Percentiles rank a stretch among this genome's conserved stretches.
These are phyloP conservation scores for Gymnarchus niloticus DNA, from an alignment of 2,113 vertebrate genomes.

Conservation along the genomic window DNA sequence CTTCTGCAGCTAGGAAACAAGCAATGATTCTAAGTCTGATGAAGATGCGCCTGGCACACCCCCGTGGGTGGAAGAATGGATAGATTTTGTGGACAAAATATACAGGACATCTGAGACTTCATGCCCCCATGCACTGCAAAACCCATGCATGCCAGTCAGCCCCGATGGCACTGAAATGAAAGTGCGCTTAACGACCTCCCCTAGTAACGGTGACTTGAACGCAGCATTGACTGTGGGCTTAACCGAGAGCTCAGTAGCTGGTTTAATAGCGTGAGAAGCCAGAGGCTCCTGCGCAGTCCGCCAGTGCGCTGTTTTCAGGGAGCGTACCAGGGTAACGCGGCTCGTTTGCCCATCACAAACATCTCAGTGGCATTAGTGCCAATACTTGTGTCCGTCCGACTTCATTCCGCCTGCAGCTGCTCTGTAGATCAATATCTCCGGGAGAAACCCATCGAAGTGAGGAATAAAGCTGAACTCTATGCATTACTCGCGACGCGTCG, in stretches of 20 bases:
- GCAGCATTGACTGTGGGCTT: slow-evolving; percentile 26
- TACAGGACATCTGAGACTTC: neutral
- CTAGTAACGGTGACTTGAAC: slow-evolving; percentile 26
- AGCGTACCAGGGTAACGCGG: slow-evolving; percentile 20
- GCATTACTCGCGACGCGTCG: slow-evolving; percentile 42
- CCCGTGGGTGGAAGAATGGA: neutral
- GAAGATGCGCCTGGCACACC: neutral
- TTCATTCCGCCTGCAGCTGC: slow-evolving; percentile 21
- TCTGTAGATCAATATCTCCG: slow-evolving; percentile 34
- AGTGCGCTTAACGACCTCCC: neutral
- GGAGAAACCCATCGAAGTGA: neutral
- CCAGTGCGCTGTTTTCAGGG: slow-evolving; percentile 2
- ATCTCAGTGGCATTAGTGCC: slow-evolving; percentile 25
- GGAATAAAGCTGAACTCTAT: slow-evolving; percentile 36
- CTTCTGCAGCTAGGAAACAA: neutral
- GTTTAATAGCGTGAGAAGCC: slow-evolving; percentile 28
- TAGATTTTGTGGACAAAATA: neutral
- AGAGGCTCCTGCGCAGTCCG: slow-evolving; percentile 7
- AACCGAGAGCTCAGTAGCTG: slow-evolving; percentile 30
- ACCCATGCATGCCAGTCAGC: neutral
- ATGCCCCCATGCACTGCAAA: neutral
- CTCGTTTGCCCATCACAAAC: neutral
- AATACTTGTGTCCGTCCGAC: slow-evolving; percentile 33
- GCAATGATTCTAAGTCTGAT: neutral
- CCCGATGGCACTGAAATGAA: neutral